Percentiles rank a stretch among this genome's conserved stretches.
These are phyloP conservation scores for Eugnorisma glareosa DNA, from an alignment of 2,888 invertebrate genomes.

Conservation along the genomic window DNA sequence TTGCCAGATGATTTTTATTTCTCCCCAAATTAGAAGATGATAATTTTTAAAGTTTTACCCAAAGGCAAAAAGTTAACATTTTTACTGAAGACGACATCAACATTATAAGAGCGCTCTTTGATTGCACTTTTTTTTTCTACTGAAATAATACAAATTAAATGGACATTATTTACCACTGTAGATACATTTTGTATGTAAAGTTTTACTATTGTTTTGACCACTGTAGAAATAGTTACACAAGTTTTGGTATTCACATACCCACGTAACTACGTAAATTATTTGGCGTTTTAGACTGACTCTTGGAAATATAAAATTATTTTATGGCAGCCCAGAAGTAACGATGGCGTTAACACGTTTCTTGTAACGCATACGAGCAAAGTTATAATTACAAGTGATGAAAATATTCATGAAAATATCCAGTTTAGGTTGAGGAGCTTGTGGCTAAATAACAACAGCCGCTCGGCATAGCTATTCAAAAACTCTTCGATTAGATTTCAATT, in stretches of 20 bases:
- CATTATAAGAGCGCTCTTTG: background rate
- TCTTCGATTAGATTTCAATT: too few species aligned
- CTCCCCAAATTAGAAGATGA: background rate
- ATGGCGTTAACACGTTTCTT: constrained; percentile 1
- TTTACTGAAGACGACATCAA: background rate
- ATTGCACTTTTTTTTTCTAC: too few species aligned
- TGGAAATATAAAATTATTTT: background rate
- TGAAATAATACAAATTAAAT: background rate
- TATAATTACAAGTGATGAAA: background rate
- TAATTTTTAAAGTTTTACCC: background rate
- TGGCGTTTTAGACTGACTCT: background rate
- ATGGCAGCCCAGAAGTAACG: background rate
- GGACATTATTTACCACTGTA: too few species aligned
- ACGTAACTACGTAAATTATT: too few species aligned
- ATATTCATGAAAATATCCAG: background rate
- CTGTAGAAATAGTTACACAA: background rate
- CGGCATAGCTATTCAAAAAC: too few species aligned
- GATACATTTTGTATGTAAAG: background rate
- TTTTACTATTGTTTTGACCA: background rate
- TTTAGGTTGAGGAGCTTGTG: background rate
- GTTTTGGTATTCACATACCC: too few species aligned
- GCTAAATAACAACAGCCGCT: background rate
- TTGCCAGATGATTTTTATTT: background rate
- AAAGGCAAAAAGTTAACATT: background rate
- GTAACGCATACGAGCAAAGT: constrained; percentile 1